These are phyloP conservation scores for Drosophila anomalipes DNA, from an alignment of 2,888 invertebrate species.

Conservation along the genomic window DNA sequence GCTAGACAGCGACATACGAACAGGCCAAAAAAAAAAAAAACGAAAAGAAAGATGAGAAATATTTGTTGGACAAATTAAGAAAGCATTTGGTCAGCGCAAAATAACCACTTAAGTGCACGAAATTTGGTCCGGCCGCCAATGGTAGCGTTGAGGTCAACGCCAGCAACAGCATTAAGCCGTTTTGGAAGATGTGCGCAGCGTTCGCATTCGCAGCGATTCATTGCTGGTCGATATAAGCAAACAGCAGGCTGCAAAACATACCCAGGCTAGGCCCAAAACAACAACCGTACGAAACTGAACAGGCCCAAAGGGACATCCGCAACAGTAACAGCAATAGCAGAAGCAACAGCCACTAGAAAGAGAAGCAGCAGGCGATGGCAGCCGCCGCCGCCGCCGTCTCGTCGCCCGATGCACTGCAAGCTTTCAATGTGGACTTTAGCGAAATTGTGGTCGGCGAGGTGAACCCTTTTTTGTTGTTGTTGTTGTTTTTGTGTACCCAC, in stretches of 20 bases:
- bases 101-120: slow-evolving; percentile 8
- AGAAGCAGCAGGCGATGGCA: slow-evolving; percentile 47
- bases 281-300: not conserved
- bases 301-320: not conserved
- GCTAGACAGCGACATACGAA: slow-evolving; percentile 53
- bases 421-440: slow-evolving; percentile 57
- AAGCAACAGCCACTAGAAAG: not conserved
- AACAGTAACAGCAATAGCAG: slow-evolving; percentile 2
- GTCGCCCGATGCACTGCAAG: slow-evolving; percentile 58
- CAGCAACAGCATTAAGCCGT: slow-evolving; percentile 24
- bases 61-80: slow-evolving; percentile 30
- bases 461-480: not conserved
- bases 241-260: slow-evolving; percentile 20
- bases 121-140: slow-evolving; percentile 31
- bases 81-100: slow-evolving; percentile 19
- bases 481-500: not conserved
- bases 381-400: slow-evolving; percentile 25
- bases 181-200: slow-evolving; percentile 67
- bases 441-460: slow-evolving; percentile 61
- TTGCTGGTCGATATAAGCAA: slow-evolving; percentile 62
- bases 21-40: slow-evolving; percentile 30
- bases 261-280: slow-evolving; percentile 2
- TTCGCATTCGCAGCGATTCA: slow-evolving; percentile 28
- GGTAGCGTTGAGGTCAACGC: slow-evolving; percentile 31
- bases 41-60: slow-evolving; percentile 41